A percentile compares a stretch with the other conserved stretches of the same genome.
Conservation (phyloP, 2,888 invertebrate species). For the Diarsia dahlii region DNA sequence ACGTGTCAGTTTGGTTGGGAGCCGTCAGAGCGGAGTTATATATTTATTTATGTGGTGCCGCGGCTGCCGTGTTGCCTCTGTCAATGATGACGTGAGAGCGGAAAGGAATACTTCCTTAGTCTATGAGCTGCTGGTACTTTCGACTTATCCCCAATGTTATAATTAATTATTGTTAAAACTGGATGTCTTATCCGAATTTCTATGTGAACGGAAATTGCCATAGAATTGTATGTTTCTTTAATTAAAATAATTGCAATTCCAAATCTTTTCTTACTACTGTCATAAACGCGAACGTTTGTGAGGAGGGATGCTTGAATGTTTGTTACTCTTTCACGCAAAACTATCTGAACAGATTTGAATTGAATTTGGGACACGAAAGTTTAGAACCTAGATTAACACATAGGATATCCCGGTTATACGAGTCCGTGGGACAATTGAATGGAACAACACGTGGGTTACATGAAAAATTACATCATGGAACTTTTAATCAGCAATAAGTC, state of each 20-base stretch:
- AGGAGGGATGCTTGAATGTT: background rate
- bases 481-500: background rate
- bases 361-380: background rate
- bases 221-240: background rate
- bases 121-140: slow-evolving; percentile 57
- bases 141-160: background rate
- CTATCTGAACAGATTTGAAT: background rate
- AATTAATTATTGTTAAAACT: slow-evolving; percentile 5
- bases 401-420: background rate
- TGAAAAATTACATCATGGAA: background rate
- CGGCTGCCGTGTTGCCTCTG: slow-evolving; percentile 71
- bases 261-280: background rate
- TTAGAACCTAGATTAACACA: background rate
- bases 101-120: slow-evolving; percentile 55
- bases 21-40: slow-evolving; percentile 86
- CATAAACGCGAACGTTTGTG: background rate
- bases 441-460: background rate
- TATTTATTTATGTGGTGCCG: slow-evolving; percentile 84
- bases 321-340: background rate
- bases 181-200: background rate
- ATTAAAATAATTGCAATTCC: background rate
- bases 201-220: background rate
- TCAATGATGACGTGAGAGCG: slow-evolving; percentile 82
- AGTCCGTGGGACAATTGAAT: background rate
- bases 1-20: slow-evolving; percentile 83